Percentiles rank a stretch among this genome's conserved stretches.
Conservation (phyloP, 2,113 vertebrate species). For the Megaptera novaeangliae region DNA sequence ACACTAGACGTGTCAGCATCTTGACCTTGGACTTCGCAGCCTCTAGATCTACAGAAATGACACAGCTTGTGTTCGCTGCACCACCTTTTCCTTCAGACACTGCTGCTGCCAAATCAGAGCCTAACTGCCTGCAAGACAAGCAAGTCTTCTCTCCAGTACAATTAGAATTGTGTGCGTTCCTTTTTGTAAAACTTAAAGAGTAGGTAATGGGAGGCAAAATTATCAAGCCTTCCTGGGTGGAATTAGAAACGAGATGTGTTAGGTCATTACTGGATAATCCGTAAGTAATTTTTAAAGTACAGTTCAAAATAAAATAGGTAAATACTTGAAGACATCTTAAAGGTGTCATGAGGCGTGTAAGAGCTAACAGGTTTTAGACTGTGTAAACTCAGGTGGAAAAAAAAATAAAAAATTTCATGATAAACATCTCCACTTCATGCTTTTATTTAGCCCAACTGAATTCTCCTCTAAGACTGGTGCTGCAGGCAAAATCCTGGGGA, state of each 20-base stretch:
- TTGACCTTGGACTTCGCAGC: not conserved
- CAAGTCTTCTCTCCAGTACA: not conserved
- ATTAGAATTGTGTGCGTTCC: not conserved
- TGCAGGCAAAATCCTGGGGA: not conserved
- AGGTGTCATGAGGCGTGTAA: not conserved
- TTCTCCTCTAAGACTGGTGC: not conserved
- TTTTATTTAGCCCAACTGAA: not conserved
- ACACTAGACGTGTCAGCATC: not conserved
- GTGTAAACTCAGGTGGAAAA: not conserved
- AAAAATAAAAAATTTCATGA: not conserved
- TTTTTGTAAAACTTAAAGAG: not conserved
- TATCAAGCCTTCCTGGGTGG: not conserved
- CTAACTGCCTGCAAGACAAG: not conserved
- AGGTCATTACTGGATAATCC: slow-evolving; percentile 35
- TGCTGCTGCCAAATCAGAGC: not conserved
- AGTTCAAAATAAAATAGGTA: slow-evolving; percentile 25
- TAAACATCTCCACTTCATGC: not conserved
- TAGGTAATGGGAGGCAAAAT: not conserved
- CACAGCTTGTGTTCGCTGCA: not conserved
- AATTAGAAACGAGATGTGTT: slow-evolving; percentile 4
- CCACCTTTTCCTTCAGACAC: not conserved
- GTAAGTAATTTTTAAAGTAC: slow-evolving; percentile 48
- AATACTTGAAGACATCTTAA: slow-evolving; percentile 1
- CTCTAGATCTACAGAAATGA: not conserved
- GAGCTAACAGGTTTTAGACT: slow-evolving; percentile 15